Evolutionary conservation across 2,797 vertebrate genomes (phyloP).

Genomic region (Neosilurus hyrtlii): DNA sequence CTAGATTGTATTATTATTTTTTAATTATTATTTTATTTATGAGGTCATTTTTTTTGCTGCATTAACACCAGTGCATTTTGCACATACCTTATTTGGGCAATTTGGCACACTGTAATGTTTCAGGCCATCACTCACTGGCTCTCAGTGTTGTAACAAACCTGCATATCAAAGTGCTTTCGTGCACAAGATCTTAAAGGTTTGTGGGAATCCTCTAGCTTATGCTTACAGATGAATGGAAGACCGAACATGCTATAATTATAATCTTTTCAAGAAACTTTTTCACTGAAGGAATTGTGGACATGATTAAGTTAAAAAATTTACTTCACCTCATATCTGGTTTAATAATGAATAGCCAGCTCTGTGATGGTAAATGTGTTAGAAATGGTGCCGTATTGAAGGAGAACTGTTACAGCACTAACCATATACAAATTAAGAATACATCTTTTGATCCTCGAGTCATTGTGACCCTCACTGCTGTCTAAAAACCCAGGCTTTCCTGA

Average conservation of each 20-base stretch:
- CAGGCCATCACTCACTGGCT: neutral
- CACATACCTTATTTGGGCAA: neutral
- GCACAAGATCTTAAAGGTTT: neutral
- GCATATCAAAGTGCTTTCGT: neutral
- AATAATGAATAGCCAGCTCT: neutral
- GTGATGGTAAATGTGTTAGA: neutral
- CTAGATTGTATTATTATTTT: too few relatives aligned
- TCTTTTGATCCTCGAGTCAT: neutral
- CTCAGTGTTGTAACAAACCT: neutral
- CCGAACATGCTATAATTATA: neutral
- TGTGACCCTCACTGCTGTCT: constrained; percentile 8
- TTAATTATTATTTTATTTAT: too few relatives aligned
- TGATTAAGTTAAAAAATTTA: constrained; percentile 6
- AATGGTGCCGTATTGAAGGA: neutral
- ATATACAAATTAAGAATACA: neutral
- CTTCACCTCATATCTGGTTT: neutral
- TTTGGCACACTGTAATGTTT: neutral
- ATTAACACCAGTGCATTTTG: neutral
- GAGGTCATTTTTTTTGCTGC: neutral
- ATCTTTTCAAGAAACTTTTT: neutral
- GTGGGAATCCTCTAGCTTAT: neutral
- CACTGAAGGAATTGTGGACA: neutral
- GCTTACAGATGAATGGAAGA: neutral
- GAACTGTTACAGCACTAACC: neutral
- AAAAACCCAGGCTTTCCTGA: constrained; percentile 34